These are phyloP conservation scores for Typhlichthys eigenmanni DNA, from an alignment of 2,797 vertebrate species.

Conservation along the genomic window DNA sequence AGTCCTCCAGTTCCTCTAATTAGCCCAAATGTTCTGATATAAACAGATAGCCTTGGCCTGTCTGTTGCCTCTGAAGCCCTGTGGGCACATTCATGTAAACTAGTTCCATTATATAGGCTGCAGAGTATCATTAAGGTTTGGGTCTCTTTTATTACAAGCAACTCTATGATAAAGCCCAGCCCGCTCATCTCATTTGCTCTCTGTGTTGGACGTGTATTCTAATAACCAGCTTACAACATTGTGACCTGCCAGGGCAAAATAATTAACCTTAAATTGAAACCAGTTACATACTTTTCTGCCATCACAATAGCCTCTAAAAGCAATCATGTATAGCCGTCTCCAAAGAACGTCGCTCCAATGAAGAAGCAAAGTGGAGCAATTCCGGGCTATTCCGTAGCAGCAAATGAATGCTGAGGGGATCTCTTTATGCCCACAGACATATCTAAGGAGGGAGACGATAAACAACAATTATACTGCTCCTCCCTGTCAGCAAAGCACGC, in stretches of 20 bases:
- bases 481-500: conserved; percentile 72
- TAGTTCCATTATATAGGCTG: conserved; percentile 81
- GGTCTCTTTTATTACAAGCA: conserved; percentile 64
- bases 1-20: conserved; percentile 70
- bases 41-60: conserved; percentile 64
- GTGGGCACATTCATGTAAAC: conserved; percentile 82
- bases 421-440: conserved; percentile 72
- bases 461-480: conserved; percentile 77
- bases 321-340: conserved; percentile 74
- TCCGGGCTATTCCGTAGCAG: conserved; percentile 66
- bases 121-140: conserved; percentile 77
- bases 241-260: conserved; percentile 81
- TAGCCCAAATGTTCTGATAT: conserved; percentile 68
- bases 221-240: conserved; percentile 84
- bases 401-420: conserved; percentile 74
- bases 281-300: conserved; percentile 80
- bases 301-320: conserved; percentile 62
- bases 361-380: conserved; percentile 70
- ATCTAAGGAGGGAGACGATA: conserved; percentile 73
- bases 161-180: conserved; percentile 69
- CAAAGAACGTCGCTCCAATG: conserved; percentile 68
- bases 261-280: conserved; percentile 83
- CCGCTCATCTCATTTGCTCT: conserved; percentile 79
- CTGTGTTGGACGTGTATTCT: conserved; percentile 80
- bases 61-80: conserved; percentile 69